Percentiles rank a stretch among this genome's conserved stretches.
Evolutionary conservation across 2,888 invertebrate genomes (phyloP).

Genomic region (Calameuta idolon): DNA sequence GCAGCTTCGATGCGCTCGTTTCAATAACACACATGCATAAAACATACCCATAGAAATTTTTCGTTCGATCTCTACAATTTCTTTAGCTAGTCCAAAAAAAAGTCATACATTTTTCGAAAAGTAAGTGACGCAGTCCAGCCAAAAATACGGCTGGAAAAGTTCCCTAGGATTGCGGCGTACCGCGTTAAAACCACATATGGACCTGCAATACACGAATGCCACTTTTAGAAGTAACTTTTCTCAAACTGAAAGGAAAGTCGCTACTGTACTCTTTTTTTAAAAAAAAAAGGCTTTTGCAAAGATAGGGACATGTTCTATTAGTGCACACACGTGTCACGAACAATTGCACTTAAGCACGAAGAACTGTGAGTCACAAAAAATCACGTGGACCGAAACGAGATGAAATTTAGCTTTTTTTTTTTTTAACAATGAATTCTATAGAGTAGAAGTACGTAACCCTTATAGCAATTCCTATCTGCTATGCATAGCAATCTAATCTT

Average conservation of each 20-base stretch:
- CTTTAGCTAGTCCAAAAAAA: background rate
- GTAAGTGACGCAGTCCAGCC: background rate
- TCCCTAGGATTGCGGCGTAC: constrained; percentile 39
- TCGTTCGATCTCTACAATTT: background rate
- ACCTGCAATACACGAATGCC: constrained; percentile 3
- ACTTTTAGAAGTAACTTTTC: constrained; percentile 38
- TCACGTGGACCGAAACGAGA: background rate
- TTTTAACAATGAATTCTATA: background rate
- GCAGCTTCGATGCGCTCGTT: background rate
- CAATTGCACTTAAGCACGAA: background rate
- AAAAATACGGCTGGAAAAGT: constrained; percentile 41
- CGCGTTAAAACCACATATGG: constrained; percentile 9
- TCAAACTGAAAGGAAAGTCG: constrained; percentile 30
- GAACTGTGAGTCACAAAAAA: background rate
- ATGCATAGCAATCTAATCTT: background rate
- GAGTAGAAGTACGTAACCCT: background rate
- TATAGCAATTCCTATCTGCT: background rate
- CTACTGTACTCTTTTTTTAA: background rate
- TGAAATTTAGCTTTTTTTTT: background rate
- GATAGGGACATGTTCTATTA: constrained; percentile 45
- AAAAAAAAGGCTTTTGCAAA: background rate
- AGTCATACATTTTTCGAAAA: constrained; percentile 41
- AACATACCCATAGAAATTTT: background rate
- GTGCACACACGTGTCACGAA: constrained; percentile 44
- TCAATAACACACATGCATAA: background rate